phyloP scores from a whole-genome alignment of 1,140 invertebrate species.

The Medauroidea extradentata region DNA sequence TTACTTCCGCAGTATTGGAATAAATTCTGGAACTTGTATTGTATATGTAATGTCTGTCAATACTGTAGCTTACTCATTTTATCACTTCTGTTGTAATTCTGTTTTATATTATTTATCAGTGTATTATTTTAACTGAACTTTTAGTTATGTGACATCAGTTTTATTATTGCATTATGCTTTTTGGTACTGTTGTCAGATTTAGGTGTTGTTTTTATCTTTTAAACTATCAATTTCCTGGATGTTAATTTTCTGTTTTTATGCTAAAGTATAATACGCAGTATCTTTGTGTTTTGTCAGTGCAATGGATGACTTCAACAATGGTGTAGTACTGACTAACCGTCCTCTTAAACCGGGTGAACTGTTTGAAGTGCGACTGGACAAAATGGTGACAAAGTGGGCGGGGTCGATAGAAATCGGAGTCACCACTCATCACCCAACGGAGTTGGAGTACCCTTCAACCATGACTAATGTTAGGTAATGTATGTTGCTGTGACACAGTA shows the following conservation, averaged over 20 bases:
- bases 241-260: too few relatives aligned
- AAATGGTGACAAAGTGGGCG: conserved; percentile 90
- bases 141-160: not conserved
- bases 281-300: conserved; percentile 57
- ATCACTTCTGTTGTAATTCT: conserved; percentile 7
- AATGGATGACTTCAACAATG: conserved; percentile 92
- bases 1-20: too few relatives aligned
- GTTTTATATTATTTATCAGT: not conserved
- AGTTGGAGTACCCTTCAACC: conserved; percentile 89
- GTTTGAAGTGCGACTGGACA: conserved; percentile 87
- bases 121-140: not conserved
- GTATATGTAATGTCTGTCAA: conserved; percentile 6
- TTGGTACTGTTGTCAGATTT: too few relatives aligned
- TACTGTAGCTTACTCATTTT: conserved; percentile 10
- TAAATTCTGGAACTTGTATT: too few relatives aligned
- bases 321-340: conserved; percentile 86
- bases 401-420: conserved; percentile 95
- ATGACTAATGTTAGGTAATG: conserved; percentile 90
- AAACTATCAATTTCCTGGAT: too few relatives aligned
- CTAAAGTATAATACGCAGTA: too few relatives aligned
- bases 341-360: conserved; percentile 79
- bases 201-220: too few relatives aligned
- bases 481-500: conserved; percentile 4
- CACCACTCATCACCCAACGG: conserved; percentile 82
- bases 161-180: too few relatives aligned